Conservation (phyloP, 2,113 vertebrate species). For the Acrocephalus arundinaceus region DNA sequence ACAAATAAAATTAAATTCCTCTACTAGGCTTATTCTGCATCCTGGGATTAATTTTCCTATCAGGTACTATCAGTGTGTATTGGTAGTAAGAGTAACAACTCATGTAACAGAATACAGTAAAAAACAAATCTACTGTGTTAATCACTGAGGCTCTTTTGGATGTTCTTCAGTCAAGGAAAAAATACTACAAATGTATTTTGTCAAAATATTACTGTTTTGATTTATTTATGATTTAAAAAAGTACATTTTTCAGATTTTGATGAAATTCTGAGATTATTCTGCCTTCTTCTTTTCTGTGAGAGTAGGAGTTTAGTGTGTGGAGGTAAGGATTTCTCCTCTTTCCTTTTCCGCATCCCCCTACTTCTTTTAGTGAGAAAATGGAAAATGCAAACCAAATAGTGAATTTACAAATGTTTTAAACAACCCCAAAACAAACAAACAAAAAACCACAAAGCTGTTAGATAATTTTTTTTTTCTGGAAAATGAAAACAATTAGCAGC, state of each 20-base stretch:
- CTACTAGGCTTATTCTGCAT: not conserved
- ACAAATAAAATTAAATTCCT: not conserved
- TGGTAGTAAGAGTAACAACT: not conserved
- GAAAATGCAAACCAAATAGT: not conserved
- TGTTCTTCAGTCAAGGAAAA: not conserved
- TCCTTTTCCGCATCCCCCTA: not conserved
- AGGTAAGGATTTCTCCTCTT: not conserved
- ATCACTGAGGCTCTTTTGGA: not conserved
- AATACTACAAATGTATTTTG: not conserved
- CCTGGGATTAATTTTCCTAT: not conserved
- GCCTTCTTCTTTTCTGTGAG: not conserved
- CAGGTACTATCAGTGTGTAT: not conserved
- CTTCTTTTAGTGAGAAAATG: not conserved
- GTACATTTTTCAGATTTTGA: not conserved
- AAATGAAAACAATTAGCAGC: not conserved
- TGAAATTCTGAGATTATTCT: not conserved
- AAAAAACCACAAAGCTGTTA: not conserved
- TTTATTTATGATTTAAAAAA: not conserved
- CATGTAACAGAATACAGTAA: not conserved
- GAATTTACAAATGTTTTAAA: not conserved
- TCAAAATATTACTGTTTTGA: not conserved
- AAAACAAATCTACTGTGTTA: not conserved
- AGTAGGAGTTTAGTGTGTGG: not conserved
- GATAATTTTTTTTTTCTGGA: not conserved
- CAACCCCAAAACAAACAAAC: not conserved